Evolutionary conservation across 2,888 invertebrate species (phyloP).

Genomic region (Peribatodes rhomboidaria): DNA sequence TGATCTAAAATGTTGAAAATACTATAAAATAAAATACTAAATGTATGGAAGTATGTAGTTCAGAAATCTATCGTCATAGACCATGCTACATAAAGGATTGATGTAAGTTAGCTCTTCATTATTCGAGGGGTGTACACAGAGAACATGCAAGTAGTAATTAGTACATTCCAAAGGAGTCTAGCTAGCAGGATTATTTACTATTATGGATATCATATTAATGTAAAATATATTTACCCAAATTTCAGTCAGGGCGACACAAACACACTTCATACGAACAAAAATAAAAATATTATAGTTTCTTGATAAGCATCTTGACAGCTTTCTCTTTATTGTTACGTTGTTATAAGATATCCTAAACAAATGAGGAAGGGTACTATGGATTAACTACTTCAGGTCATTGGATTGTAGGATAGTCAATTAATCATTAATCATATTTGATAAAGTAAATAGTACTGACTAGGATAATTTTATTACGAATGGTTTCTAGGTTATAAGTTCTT

Average conservation of each 20-base stretch:
- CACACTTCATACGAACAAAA: slow-evolving; percentile 77
- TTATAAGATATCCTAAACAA: slow-evolving; percentile 13
- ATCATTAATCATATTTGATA: slow-evolving; percentile 2
- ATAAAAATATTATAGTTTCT: slow-evolving; percentile 72
- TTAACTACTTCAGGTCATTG: slow-evolving; percentile 33
- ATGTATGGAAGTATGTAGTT: slow-evolving; percentile 48
- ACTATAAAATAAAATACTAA: slow-evolving; percentile 43
- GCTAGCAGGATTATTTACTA: slow-evolving; percentile 79
- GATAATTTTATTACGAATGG: not conserved
- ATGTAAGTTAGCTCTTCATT: slow-evolving; percentile 64
- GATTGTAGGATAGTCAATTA: slow-evolving; percentile 14
- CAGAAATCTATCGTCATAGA: slow-evolving; percentile 48
- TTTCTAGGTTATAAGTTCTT: not conserved
- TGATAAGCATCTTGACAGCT: slow-evolving; percentile 86
- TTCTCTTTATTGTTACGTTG: slow-evolving; percentile 64
- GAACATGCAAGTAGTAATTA: slow-evolving; percentile 80
- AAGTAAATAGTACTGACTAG: slow-evolving; percentile 27
- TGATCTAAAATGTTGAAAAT: slow-evolving; percentile 54
- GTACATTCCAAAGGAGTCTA: slow-evolving; percentile 82
- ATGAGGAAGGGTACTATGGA: slow-evolving; percentile 27
- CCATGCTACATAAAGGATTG: slow-evolving; percentile 71
- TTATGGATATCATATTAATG: slow-evolving; percentile 73
- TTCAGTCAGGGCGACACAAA: slow-evolving; percentile 83
- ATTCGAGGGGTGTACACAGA: slow-evolving; percentile 72
- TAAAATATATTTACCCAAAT: slow-evolving; percentile 85